Conservation (phyloP, 2,113 vertebrate genomes). For the Suncus etruscus region DNA sequence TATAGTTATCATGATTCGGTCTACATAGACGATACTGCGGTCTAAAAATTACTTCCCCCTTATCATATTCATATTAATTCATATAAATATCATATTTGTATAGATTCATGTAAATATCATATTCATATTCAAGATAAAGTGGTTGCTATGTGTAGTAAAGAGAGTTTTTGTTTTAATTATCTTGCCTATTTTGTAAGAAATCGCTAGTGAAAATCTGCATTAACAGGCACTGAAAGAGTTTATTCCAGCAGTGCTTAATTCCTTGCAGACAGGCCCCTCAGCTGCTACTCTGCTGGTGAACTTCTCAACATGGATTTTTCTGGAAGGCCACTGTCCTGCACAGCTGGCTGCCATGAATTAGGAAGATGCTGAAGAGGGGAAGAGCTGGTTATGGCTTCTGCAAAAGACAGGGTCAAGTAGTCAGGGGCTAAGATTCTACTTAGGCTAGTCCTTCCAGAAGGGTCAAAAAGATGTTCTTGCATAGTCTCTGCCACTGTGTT, state of each 20-base stretch:
- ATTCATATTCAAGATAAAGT: conserved; percentile 36
- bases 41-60: conserved; percentile 7
- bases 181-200: conserved; percentile 3
- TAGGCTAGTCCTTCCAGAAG: not conserved
- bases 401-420: not conserved
- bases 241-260: not conserved
- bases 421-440: not conserved
- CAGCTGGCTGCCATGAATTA: not conserved
- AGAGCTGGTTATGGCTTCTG: not conserved
- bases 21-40: not conserved
- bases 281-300: not conserved
- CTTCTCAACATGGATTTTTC: not conserved
- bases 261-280: not conserved
- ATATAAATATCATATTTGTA: not conserved
- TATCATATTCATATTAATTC: not conserved
- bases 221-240: not conserved
- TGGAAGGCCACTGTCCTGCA: not conserved
- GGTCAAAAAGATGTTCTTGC: not conserved
- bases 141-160: not conserved
- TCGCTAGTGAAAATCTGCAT: not conserved
- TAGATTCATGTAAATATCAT: not conserved
- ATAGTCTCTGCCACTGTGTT: not conserved
- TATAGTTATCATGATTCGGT: conserved; percentile 4
- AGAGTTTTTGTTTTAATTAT: not conserved
- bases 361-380: not conserved